Evolutionary conservation across 1,140 invertebrate species (phyloP), one percentile per base, ranked within the genome.

Genomic region (Diabrotica undecimpunctata): DNA sequence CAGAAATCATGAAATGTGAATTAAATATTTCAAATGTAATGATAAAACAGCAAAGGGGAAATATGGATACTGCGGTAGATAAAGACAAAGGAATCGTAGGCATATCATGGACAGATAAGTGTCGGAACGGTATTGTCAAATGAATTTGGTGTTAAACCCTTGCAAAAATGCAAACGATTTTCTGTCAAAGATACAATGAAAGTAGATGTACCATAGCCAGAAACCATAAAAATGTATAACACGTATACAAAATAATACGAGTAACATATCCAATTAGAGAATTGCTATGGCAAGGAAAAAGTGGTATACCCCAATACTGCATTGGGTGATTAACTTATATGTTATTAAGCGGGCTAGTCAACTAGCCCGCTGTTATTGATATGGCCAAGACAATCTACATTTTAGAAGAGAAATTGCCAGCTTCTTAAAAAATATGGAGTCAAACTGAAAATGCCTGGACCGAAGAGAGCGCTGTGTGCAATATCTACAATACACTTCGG

Each of bases 191-290:
- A 56, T 7, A 56, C 25, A 36, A 11, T 35, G 35, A 56, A 56
- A 56, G 58, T 61, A 11, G 58, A 61, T 38, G 38, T 61, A 7
- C 10, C 36, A 7, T 39, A 61, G 12, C 58, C 58, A 7, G 7
- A 61, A 11, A 39, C 38, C 10, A 61, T 61, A 39, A n/a, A 61
- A 46, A n/a, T 7, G 9, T 61, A 61, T 12, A 46, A 61, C 39
- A 61, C 10, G 12, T 56, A 35, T 36, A 56, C 36, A 35, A 36
- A 39, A 61, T 12, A 36, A 61, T n/a, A 61, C 46, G 39, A 39
- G 46, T 14, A 52, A 51, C 50, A 46, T 56, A 35, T 14, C 54
- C 10, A 56, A 56, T 36, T 56, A 56, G 8, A 14, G 13, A 8
- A 56, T 56, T 11, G 54, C 13, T 11, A 35, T 56, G 10, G 10